These are phyloP conservation scores for Vidua macroura DNA, from an alignment of 2,113 vertebrate genomes.

Conservation along the genomic window DNA sequence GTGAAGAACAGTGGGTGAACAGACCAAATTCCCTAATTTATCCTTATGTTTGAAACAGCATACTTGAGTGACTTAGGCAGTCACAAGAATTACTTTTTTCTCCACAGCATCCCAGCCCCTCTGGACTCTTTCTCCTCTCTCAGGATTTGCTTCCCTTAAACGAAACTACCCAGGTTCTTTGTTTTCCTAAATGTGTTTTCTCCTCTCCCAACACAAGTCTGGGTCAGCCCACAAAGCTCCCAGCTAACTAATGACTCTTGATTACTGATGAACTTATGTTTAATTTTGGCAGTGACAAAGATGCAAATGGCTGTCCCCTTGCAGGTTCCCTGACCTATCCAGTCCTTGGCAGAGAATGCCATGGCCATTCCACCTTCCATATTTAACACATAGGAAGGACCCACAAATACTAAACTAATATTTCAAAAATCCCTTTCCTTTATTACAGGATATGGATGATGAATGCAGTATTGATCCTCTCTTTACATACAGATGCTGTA, in stretches of 20 bases:
- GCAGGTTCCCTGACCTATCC: not conserved
- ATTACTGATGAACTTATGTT: not conserved
- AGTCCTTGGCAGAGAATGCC: not conserved
- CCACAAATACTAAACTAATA: not conserved
- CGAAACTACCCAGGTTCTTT: not conserved
- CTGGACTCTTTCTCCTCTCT: not conserved
- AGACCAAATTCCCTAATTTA: not conserved
- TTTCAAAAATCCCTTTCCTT: conserved; percentile 42
- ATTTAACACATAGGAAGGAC: not conserved
- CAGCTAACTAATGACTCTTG: not conserved
- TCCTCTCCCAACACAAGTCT: not conserved
- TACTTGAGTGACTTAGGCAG: not conserved
- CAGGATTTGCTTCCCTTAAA: not conserved
- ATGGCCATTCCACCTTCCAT: not conserved
- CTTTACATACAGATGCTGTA: conserved; percentile 21
- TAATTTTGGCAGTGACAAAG: not conserved
- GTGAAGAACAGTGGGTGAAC: not conserved
- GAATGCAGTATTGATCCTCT: conserved; percentile 15
- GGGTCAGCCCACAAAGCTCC: not conserved
- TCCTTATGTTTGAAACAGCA: not conserved
- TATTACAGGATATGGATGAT: conserved; percentile 32
- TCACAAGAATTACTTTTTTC: not conserved
- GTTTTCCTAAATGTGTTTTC: not conserved
- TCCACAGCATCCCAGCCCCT: not conserved
- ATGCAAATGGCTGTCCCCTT: not conserved